Percentiles rank a stretch among this genome's conserved stretches.
These are phyloP conservation scores for Heliconius hewitsoni DNA, from an alignment of 1,140 invertebrate species.

Conservation along the genomic window DNA sequence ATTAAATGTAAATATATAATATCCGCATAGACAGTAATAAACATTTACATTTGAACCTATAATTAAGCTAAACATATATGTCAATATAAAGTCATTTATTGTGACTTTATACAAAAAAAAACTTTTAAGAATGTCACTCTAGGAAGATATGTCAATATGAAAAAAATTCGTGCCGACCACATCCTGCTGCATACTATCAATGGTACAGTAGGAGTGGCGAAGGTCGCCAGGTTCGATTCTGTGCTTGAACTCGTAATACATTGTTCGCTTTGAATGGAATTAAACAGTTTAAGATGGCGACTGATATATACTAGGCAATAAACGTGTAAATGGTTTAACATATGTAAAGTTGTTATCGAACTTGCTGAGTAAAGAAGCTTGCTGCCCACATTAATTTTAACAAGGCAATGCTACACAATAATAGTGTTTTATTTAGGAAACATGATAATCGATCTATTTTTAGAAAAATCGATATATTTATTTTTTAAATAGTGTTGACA, in stretches of 20 bases:
- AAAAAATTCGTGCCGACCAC: conserved; percentile 58
- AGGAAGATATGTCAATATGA: conserved; percentile 17
- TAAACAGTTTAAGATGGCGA: conserved; percentile 36
- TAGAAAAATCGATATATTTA: background rate
- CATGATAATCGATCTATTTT: background rate
- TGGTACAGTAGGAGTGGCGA: conserved; percentile 69
- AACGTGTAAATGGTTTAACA: conserved; percentile 14
- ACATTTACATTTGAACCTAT: too few relatives aligned
- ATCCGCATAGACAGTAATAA: too few relatives aligned
- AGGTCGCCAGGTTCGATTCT: conserved; percentile 60
- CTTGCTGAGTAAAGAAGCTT: background rate
- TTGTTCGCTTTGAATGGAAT: conserved; percentile 41
- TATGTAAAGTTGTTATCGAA: conserved; percentile 6
- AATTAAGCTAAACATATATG: too few relatives aligned
- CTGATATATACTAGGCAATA: conserved; percentile 27
- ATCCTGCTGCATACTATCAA: conserved; percentile 64
- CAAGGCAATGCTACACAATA: background rate
- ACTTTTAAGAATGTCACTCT: background rate
- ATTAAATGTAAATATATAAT: too few relatives aligned
- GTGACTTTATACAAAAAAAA: background rate
- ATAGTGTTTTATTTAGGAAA: background rate
- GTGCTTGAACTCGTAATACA: conserved; percentile 49
- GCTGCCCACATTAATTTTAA: conserved; percentile 1
- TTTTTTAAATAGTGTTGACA: background rate
- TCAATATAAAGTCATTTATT: background rate